Percentiles rank a stretch among this genome's conserved stretches.
Evolutionary conservation across 2,113 vertebrate species (phyloP).

Genomic region (Poicephalus meyeri): DNA sequence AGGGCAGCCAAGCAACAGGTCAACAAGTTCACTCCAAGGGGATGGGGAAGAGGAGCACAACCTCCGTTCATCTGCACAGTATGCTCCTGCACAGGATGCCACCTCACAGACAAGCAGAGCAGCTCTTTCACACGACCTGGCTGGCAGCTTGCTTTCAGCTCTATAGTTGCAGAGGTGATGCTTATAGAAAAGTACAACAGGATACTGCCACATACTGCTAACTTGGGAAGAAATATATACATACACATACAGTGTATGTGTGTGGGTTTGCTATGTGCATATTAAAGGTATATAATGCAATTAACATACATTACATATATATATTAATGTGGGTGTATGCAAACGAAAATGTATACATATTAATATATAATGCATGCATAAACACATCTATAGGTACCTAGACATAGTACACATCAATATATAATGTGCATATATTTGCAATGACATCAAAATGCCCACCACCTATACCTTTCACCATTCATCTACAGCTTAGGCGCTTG

Average conservation of each 20-base stretch:
- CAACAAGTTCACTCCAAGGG: background rate
- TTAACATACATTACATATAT: background rate
- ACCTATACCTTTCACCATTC: background rate
- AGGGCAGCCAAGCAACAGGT: background rate
- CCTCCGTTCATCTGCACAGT: accelerated
- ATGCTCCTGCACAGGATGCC: background rate
- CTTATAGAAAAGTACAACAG: background rate
- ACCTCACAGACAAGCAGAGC: accelerated
- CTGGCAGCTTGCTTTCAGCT: background rate
- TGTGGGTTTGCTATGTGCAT: background rate
- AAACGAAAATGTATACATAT: background rate
- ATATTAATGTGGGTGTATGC: background rate
- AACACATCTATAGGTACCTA: background rate
- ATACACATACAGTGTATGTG: accelerated
- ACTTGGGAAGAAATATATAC: background rate
- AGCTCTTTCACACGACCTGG: background rate
- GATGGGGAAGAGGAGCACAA: background rate
- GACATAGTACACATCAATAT: background rate
- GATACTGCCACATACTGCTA: background rate
- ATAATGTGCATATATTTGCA: accelerated
- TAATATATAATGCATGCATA: background rate
- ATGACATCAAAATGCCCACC: background rate
- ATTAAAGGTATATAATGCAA: background rate
- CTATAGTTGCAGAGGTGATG: background rate
- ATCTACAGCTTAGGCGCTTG: background rate